These are phyloP conservation scores for Saimiri boliviensis DNA, from an alignment of 2,113 vertebrate species.

Conservation along the genomic window DNA sequence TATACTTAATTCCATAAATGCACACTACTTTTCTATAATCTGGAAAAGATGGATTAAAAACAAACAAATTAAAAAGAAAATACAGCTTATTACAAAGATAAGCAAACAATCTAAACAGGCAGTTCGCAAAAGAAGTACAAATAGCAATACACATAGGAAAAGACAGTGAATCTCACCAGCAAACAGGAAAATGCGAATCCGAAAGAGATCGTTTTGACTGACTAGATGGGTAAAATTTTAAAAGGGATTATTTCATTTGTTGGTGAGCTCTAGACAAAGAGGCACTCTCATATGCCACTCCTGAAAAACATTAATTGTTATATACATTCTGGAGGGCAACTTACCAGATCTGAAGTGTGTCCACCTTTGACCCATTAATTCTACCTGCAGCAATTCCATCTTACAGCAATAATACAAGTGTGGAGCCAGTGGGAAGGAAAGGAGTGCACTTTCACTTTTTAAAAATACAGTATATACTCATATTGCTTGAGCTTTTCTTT, in stretches of 20 bases:
- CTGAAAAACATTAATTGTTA: background rate
- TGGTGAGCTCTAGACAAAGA: background rate
- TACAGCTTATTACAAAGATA: background rate
- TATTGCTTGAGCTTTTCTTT: background rate
- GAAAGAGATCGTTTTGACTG: background rate
- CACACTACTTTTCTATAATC: constrained; percentile 18
- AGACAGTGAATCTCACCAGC: background rate
- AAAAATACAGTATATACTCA: background rate
- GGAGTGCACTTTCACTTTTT: background rate
- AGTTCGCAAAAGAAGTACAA: background rate
- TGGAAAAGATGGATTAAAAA: background rate
- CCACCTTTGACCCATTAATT: background rate
- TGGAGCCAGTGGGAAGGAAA: background rate
- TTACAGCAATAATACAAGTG: background rate
- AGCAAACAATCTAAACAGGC: background rate
- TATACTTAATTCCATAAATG: background rate
- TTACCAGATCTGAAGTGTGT: background rate
- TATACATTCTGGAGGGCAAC: background rate
- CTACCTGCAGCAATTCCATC: background rate
- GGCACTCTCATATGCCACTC: too few relatives aligned
- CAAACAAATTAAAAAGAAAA: background rate
- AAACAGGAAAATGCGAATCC: background rate
- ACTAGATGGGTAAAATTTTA: background rate
- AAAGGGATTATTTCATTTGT: background rate
- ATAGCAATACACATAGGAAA: background rate